Percentiles rank a stretch among this genome's conserved stretches.
These are phyloP conservation scores for Anomalospiza imberbis DNA, from an alignment of 2,797 vertebrate species.

Conservation along the genomic window DNA sequence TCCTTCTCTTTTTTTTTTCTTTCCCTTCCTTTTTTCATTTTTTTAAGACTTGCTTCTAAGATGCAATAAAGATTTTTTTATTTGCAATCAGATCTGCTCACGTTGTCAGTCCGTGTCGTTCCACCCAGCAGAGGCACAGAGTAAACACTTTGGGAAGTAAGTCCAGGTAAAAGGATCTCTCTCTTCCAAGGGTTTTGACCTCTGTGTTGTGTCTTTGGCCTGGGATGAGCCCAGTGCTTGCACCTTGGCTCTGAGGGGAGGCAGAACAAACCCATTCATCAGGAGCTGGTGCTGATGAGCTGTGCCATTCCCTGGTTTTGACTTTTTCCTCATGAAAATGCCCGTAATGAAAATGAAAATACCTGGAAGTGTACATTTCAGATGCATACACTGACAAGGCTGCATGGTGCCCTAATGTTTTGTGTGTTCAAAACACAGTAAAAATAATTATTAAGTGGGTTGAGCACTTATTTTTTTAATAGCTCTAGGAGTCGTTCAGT, in stretches of 20 bases:
- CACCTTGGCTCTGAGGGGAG: background rate
- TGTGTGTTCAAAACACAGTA: background rate
- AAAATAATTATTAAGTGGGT: background rate
- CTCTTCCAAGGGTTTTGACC: background rate
- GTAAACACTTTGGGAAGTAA: background rate
- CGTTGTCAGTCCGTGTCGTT: background rate
- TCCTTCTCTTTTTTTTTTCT: background rate
- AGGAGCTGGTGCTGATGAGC: background rate
- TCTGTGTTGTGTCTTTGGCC: background rate
- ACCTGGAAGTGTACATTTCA: rapidly evolving
- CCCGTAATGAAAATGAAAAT: too few species aligned
- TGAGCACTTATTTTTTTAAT: background rate
- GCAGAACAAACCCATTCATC: background rate
- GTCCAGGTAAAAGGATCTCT: background rate
- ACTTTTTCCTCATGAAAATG: background rate
- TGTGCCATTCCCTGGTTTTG: background rate
- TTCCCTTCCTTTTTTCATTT: background rate
- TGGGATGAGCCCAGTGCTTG: background rate
- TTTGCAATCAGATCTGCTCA: constrained; percentile 30
- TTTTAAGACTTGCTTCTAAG: constrained; percentile 38
- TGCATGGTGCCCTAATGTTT: background rate
- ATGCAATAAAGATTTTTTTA: constrained; percentile 68
- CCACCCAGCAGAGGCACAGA: background rate
- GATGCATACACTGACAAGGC: background rate
- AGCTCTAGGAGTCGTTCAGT: background rate